Conservation (phyloP, 2,113 vertebrate species). For the Melanocharis versteri region DNA sequence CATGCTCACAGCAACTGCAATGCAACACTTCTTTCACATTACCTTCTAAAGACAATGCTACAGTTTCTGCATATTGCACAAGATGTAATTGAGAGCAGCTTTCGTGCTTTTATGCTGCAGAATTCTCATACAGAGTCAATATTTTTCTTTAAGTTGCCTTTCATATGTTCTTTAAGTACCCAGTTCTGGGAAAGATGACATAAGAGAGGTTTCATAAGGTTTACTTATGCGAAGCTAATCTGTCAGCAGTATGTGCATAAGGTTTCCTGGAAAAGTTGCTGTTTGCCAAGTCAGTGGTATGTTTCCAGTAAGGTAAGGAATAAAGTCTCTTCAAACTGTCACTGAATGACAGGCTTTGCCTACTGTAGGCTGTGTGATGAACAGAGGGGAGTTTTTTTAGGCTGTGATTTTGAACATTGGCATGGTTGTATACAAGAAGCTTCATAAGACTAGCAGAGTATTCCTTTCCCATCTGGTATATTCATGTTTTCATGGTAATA, state of each 20-base stretch:
- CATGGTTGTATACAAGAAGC: constrained; percentile 24
- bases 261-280: constrained; percentile 15
- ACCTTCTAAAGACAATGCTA: neutral
- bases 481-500: neutral
- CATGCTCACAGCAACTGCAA: neutral
- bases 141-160: neutral
- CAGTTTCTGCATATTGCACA: neutral
- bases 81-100: neutral
- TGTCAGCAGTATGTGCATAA: neutral
- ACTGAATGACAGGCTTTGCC: constrained; percentile 18
- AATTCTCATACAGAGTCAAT: neutral
- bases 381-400: constrained; percentile 24
- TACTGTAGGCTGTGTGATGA: neutral
- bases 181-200: neutral
- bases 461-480: constrained; percentile 35
- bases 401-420: constrained; percentile 20
- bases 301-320: constrained; percentile 25
- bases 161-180: neutral
- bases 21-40: neutral
- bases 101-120: neutral
- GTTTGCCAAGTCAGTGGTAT: neutral
- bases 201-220: neutral
- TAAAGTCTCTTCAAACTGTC: neutral
- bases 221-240: neutral
- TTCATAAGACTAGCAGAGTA: constrained; percentile 1